Evolutionary conservation across 2,113 vertebrate genomes (phyloP), one percentile per base, ranked within the genome.

Genomic region (Sturnira hondurensis): DNA sequence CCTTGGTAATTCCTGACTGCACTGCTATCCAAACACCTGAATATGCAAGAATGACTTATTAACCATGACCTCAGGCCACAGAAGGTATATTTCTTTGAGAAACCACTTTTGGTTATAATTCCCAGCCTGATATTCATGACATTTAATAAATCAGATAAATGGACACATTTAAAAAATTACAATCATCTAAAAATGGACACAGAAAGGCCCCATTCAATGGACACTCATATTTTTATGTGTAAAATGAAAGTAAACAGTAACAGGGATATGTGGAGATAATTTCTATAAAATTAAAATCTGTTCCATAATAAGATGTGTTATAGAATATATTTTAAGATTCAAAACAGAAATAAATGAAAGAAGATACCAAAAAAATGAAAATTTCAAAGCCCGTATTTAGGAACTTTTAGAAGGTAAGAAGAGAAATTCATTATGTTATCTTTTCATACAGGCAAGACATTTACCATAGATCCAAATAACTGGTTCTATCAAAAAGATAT

Each of bases 61-160:
- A 86, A 50, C 41, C 24, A 88, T 24, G 81, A 16, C 56, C 20
- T 90, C 24, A 81, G 70, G 78, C 73, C 36, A 78, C n/a, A 71
- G 54, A 85, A 92, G 16, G 71, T 38, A 31, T 24, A 87, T 70
- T 93, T 96, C 41, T 52, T 85, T 92, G 58, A 95, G 63, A 87
- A 85, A 15, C 16, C 38, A 74, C 33, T 89, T 89, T 95, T 58
- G 93, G 63, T 43, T 89, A 52, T 13, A 31, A 47, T 73, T 96
- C 24, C 45, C 26, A 82, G 41, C 11, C 38, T 68, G 47, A 70
- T 80, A 77, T 15, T 80, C 28, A 83, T 47, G 45, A 89, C 22
- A 77, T 43, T 43, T 86, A 36, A 96, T 76, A 93, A 95, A 94
- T 84, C 36, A 63, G 70, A 84, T 45, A 73, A 86, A 45, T 13